Conservation (phyloP, 2,113 vertebrate genomes). For the Pogonocichla stellata region DNA sequence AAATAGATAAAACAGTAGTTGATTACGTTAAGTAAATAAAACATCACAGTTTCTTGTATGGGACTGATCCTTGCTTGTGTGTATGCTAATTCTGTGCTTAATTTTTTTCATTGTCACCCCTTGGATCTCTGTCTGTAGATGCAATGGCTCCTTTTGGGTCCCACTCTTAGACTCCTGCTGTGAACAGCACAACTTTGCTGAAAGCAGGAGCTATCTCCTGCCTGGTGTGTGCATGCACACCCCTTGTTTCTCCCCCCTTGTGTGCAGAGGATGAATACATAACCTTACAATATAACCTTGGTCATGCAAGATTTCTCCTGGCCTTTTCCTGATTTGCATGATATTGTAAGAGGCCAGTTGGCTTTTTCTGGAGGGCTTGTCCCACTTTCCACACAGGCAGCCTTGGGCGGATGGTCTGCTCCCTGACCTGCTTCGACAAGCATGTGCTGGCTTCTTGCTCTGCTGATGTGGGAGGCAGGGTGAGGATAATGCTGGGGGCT, state of each 20-base stretch:
- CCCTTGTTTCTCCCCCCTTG: neutral
- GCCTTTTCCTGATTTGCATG: neutral
- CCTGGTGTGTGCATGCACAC: rapidly evolving
- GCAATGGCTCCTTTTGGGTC: neutral
- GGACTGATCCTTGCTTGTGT: neutral
- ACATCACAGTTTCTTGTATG: neutral
- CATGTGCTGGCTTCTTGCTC: neutral
- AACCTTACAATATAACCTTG: neutral
- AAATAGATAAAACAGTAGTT: neutral
- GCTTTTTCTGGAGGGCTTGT: slow-evolving; percentile 15
- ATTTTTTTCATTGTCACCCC: neutral
- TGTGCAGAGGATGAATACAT: neutral
- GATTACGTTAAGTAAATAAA: neutral
- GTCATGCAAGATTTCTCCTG: neutral
- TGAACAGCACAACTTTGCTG: neutral
- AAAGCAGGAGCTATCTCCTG: neutral
- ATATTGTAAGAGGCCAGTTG: neutral
- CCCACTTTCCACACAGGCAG: neutral
- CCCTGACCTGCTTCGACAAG: neutral
- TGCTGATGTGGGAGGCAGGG: neutral
- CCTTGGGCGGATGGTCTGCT: neutral
- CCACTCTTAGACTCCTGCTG: neutral
- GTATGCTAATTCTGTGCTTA: neutral
- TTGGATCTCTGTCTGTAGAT: neutral
- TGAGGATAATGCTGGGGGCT: neutral